phyloP scores from a whole-genome alignment of 2,888 invertebrate genomes.

The Scaptomyza flava region DNA sequence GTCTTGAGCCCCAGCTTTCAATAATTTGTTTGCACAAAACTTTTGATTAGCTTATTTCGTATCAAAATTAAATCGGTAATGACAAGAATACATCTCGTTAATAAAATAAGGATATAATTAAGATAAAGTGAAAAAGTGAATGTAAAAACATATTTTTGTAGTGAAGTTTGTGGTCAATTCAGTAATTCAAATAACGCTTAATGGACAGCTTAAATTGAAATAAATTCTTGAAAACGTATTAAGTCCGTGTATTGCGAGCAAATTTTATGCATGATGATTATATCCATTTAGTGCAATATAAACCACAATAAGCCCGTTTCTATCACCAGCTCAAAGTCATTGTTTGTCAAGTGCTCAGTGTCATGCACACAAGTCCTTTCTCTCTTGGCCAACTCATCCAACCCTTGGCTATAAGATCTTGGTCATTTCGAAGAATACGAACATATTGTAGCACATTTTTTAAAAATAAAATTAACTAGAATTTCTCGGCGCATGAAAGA shows the following conservation, averaged over 20 bases:
- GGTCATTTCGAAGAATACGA: slow-evolving; percentile 38
- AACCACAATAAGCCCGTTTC: slow-evolving; percentile 3
- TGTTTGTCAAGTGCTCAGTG: slow-evolving; percentile 51
- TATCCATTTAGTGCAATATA: not conserved
- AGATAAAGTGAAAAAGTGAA: not conserved
- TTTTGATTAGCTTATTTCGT: slow-evolving; percentile 24
- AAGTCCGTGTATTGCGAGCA: not conserved
- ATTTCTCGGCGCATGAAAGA: slow-evolving; percentile 31
- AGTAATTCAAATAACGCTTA: no score
- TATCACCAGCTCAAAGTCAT: not conserved
- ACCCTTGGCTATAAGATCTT: slow-evolving; percentile 27
- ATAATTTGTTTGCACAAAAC: slow-evolving; percentile 16
- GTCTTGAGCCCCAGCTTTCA: slow-evolving; percentile 32
- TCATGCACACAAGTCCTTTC: slow-evolving; percentile 7
- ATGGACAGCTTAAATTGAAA: no score
- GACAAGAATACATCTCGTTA: not conserved
- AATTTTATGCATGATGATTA: not conserved
- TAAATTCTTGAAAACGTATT: no score
- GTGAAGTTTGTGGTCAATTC: no score
- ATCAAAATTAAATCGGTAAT: slow-evolving; percentile 11
- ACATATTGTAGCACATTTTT: slow-evolving; percentile 68
- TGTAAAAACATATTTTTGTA: not conserved
- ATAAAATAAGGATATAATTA: not conserved
- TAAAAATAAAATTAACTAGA: slow-evolving; percentile 67
- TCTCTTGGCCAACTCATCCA: slow-evolving; percentile 14